Base-by-base conservation (phyloP, 2,888 invertebrate genomes). In the Ryuthela nishihirai region DNA sequence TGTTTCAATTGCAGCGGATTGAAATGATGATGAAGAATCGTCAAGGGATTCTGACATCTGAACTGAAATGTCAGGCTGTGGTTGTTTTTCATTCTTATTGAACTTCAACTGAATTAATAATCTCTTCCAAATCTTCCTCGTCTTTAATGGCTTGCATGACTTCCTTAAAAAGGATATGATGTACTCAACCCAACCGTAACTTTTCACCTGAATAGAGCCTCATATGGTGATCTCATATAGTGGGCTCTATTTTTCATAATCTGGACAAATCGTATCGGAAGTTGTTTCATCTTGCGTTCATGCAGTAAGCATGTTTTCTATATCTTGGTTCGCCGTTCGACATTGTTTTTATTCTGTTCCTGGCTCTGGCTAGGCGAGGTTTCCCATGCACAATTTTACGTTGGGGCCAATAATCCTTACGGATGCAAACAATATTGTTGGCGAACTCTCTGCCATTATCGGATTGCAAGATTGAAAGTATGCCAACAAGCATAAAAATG, bases 361-460 rank as follows among this genome's bases (percentile, higher is more conserved):
- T 43, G 43, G 18, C 47, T 50, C 41, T 53, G 29, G 23, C 36
- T 26, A 34, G 49, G 40, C 45, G 12, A 35, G 56, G 50, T 25
- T 56, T 56, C 23, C 38, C 41, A 29, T 56, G 45, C 24, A 56
- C 18, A 10, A 50, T 56, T 35, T 50, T 49, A 38, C 50, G 40
- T 35, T 21, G 34, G 20, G 39, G 18, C 56, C 56, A 50, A 43
- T 39, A 43, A 23, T 44, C 34, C 43, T 38, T 49, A 40, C 58
- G 38, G 26, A 38, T 41, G 6, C 7, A 25, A 15, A 46, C 26
- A 15, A 60, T 39, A 17, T 55, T 43, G 46, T 47, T 61, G 20
- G n/a, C 17, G 44, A 66, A 65, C 39, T 62, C 64, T 20, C 58
- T 34, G 2, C 64, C 64, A 26, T 65, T 63, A 40, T 61, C 62